These are phyloP conservation scores for Amphipoea lucens DNA, from an alignment of 2,888 invertebrate species.

Conservation along the genomic window DNA sequence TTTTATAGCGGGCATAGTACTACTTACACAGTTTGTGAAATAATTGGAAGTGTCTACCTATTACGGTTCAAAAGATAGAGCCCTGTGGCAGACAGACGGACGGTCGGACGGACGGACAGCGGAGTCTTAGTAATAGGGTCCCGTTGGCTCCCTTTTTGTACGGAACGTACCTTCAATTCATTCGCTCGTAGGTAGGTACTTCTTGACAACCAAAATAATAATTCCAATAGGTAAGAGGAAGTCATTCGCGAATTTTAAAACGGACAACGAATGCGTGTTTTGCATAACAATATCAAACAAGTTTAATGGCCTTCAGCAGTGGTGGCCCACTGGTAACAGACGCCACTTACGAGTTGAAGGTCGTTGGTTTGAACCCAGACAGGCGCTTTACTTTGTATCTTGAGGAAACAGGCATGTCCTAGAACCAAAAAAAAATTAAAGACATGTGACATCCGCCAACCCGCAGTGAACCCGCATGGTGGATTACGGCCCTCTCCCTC, in stretches of 20 bases:
- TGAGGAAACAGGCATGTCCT: neutral
- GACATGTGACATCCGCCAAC: neutral
- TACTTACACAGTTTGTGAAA: too few species aligned
- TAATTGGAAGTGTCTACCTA: too few species aligned
- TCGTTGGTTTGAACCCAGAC: neutral
- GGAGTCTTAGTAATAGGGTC: too few species aligned
- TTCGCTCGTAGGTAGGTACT: neutral
- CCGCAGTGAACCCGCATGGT: neutral
- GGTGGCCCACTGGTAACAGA: neutral
- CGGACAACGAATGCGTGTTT: constrained; percentile 47
- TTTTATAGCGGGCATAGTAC: too few species aligned
- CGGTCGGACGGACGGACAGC: too few species aligned
- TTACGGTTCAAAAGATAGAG: too few species aligned
- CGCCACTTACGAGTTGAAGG: neutral
- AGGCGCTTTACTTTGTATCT: neutral
- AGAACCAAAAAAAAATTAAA: neutral
- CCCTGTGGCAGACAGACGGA: too few species aligned
- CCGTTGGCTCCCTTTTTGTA: neutral
- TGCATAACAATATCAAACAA: constrained; percentile 40
- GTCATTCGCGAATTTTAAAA: constrained; percentile 55
- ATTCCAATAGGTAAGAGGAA: constrained; percentile 53
- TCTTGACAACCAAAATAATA: constrained; percentile 26
- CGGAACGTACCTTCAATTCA: neutral
- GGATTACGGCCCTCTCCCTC: neutral
- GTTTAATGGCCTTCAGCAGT: constrained; percentile 26